These are phyloP conservation scores for Epinotia bilunana DNA, from an alignment of 2,888 invertebrate species.

Conservation along the genomic window DNA sequence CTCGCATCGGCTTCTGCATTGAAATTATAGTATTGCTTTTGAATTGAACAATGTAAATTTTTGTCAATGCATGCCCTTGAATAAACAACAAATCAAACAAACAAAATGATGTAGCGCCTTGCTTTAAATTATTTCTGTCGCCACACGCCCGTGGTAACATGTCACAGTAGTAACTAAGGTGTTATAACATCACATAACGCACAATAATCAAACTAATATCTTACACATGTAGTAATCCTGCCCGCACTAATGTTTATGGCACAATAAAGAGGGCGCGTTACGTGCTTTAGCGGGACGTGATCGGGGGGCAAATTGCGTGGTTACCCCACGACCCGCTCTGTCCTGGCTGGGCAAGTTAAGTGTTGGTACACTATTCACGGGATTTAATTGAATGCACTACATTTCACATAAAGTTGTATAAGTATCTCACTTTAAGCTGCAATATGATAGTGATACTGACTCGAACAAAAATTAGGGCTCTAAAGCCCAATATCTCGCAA, in stretches of 20 bases:
- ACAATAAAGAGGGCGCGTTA: slow-evolving; percentile 38
- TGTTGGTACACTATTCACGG: not conserved
- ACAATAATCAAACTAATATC: slow-evolving; percentile 3
- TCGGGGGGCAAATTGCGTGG: slow-evolving; percentile 19
- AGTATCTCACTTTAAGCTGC: not conserved
- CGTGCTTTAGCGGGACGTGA: slow-evolving; percentile 34
- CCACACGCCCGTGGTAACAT: not conserved
- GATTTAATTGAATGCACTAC: not conserved
- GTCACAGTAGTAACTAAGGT: not conserved
- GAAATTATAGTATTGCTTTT: too few species aligned
- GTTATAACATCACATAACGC: not conserved
- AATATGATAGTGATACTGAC: too few species aligned
- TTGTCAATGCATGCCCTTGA: too few species aligned
- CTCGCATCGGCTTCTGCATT: too few species aligned
- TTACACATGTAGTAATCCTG: slow-evolving; percentile 37
- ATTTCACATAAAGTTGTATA: not conserved
- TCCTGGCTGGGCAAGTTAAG: not conserved
- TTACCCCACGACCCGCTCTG: slow-evolving; percentile 9
- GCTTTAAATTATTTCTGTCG: too few species aligned
- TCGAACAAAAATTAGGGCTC: too few species aligned
- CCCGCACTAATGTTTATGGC: slow-evolving; percentile 38
- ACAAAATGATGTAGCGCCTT: too few species aligned
- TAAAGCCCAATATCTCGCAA: too few species aligned
- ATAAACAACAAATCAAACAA: too few species aligned
- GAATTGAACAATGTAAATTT: too few species aligned